Evolutionary conservation across 2,797 vertebrate genomes (phyloP), one percentile per base, ranked within the genome.

Genomic region (Acanthurus leucopareius): DNA sequence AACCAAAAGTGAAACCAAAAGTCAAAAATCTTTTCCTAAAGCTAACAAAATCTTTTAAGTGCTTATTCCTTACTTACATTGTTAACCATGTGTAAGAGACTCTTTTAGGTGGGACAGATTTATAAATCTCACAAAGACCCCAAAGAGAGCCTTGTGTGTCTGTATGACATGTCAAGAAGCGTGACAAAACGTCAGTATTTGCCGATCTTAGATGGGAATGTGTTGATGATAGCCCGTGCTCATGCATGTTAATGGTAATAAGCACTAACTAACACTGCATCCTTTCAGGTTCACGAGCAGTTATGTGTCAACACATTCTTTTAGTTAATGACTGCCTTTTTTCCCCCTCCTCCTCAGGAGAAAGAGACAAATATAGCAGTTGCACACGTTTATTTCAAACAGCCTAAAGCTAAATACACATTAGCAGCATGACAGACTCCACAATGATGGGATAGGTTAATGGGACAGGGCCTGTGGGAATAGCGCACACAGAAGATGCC

Each of bases 371-470:
- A 90, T 87, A 86, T 91, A 90, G 86, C 85, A 74, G 57, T 4
- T 74, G 66, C 84, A 85, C 83, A 88, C 91, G 88, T 92, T 92
- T 88, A 86, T 91, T 92, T 89, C 75, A 93, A 89, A 90, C 75
- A 89, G 86, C 91, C 91, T 78, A 73, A 64, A 87, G 89, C 89
- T 86, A 90, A 89, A 86, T 69, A 75, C 84, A 83, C 85, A 91
- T 91, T 88, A 92, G 80, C 80, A 74, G 78, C 64, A 72, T 72
- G 76, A 70, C 87, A 86, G 76, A 71, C 75, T 81, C 75, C 83
- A 76, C 65, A 66, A 71, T 82, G 79, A 91, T 89, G 85, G 69
- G 69, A 63, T 81, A 83, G 84, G 90, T 90, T 91, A 91, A 92
- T 89, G 85, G 91, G 88, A 92, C 90, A 88, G 58, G 71, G 73